Evolutionary conservation across 2,888 invertebrate species (phyloP), one percentile per base, ranked within the genome.

Genomic region (Allophyes oxyacanthae): DNA sequence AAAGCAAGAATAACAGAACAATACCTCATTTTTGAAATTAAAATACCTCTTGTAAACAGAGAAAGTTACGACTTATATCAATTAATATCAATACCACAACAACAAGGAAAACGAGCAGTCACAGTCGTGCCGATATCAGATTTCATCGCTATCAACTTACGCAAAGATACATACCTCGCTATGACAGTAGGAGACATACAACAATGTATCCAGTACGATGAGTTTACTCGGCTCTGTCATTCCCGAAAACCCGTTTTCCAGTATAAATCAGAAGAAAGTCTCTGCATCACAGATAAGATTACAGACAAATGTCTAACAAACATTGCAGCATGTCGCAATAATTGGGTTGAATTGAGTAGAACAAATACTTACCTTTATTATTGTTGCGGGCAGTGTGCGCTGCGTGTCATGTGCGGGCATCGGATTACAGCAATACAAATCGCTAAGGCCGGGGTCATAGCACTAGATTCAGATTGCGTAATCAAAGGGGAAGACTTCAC

Each of bases 351-450:
- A 13, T 34, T 34, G 13, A 13, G 6, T 13, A 34, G 13, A 34
- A 5, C 13, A 7, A 34, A 34, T 34, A 34, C 13, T 13, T 34
- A 34, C 13, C 34, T 34, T 13, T 34, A 34, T 34, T 34, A 34
- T 34, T 34, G 34, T 34, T 34, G 34, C 34, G 13, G 34, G 11
- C 34, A 34, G 6, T 34, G 34, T 13, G 34, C 13, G 6, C 34
- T 34, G 5, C 34, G 34, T 34, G 13, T 13, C 13, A 34, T 34
- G 13, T 34, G 34, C 34, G 34, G 13, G 34, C 34, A 34, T 34
- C 34, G 13, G 34, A 34, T 34, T 34, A 34, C 34, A 13, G 11
- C 34, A 34, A 34, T 34, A 34, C 34, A 34, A 34, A 34, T 34
- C 34, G 7, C 34, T 34, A 13, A 34, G 7, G 34, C 34, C 13